phyloP scores from a whole-genome alignment of 2,888 invertebrate species.

The Xestia rhomboidea region DNA sequence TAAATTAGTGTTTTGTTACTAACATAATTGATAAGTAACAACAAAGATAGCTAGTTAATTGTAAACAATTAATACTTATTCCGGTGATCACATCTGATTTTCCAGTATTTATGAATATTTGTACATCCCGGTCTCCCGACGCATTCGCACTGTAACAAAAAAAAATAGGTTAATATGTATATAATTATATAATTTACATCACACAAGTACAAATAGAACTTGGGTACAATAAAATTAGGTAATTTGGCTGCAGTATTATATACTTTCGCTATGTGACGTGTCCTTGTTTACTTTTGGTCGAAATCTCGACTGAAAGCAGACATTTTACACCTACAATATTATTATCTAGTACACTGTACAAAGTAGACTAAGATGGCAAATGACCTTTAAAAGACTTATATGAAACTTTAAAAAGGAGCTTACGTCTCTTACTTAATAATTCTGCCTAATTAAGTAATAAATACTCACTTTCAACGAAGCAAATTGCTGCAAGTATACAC shows the following conservation, averaged over 20 bases:
- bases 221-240: neutral
- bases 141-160: constrained; percentile 87
- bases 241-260: neutral
- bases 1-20: constrained; percentile 47
- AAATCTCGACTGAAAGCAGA: constrained; percentile 13
- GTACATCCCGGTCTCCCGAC: constrained; percentile 88
- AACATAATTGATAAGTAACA: constrained; percentile 36
- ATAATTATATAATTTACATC: neutral
- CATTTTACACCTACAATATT: constrained; percentile 1
- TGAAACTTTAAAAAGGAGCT: neutral
- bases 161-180: constrained; percentile 52
- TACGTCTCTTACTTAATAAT: neutral
- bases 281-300: constrained; percentile 33
- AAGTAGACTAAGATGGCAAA: neutral
- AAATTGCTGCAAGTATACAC: constrained; percentile 95
- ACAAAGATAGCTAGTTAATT: constrained; percentile 31
- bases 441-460: neutral
- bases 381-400: neutral
- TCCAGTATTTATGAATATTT: constrained; percentile 82
- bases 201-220: neutral
- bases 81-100: constrained; percentile 27
- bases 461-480: constrained; percentile 95
- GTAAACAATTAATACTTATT: constrained; percentile 47
- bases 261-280: constrained; percentile 16
- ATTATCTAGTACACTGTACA: neutral